Base-by-base conservation (phyloP, 2,797 vertebrate genomes). In the Huso huso region DNA sequence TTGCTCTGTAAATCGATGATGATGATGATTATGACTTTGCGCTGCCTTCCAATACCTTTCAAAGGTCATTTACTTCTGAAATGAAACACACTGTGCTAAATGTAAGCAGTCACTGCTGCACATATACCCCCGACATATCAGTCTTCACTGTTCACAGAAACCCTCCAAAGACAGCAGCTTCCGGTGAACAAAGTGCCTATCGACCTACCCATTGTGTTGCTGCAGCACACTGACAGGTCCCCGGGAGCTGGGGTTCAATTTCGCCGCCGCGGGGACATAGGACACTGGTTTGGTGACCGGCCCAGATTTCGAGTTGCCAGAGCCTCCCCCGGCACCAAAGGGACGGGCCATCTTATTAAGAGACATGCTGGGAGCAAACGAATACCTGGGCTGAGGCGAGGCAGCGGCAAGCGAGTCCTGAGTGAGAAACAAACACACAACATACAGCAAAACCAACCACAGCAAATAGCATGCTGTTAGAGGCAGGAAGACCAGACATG, bases 291-390 rank as follows among this genome's bases (percentile, higher is more conserved):
- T 96, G 86, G 92, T 90, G 85, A 83, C 79, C 51, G 91, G 89
- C 86, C 90, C 91, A 0, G 89, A 76, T 83, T 70, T 86, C 72
- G 87, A 82, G 81, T 86, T 90, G 85, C 85, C 88, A 70, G 82
- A 82, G 81, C 87, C 23, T 37, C 4, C 23, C 23, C 83, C 77
- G 4, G 88, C 85, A 81, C 92, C 77, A 4, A 99, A 99, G 62
- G 97, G 97, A 82, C 91, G 90, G 62, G 97, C 95, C 79, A 96
- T 97, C 94, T 99, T 99, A 94, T 99, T 99, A 90, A 99, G 94
- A 85, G 91, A 75, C 64, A 92, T 85, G 87, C 94, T 97, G 82
- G 95, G 94, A 82, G 92, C 87, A 87, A 99, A 99, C 85, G 92
- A 95, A 91, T 99, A 99, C 91, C 95, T 96, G 86, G 90, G 92